Evolutionary conservation across 2,888 invertebrate genomes (phyloP).

Genomic region (Molanna angustata): DNA sequence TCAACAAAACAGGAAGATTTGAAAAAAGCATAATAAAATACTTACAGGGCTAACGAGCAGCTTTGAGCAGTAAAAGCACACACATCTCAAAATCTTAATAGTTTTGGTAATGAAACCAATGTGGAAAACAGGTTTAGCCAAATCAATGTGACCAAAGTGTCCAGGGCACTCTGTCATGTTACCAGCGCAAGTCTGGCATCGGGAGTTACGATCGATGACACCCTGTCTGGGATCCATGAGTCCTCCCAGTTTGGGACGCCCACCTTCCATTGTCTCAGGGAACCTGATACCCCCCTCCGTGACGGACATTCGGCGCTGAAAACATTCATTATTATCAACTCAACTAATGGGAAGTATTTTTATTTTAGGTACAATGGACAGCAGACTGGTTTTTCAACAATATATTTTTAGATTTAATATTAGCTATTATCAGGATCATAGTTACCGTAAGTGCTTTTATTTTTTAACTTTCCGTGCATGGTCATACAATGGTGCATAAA

Average conservation of each 20-base stretch:
- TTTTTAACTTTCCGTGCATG: too few relatives aligned
- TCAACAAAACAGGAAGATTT: too few relatives aligned
- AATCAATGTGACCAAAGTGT: constrained; percentile 98
- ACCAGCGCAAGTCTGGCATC: constrained; percentile 95
- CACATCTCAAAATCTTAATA: constrained; percentile 96
- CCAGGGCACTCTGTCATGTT: constrained; percentile 99
- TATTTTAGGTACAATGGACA: too few relatives aligned
- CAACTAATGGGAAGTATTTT: too few relatives aligned
- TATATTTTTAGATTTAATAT: too few relatives aligned
- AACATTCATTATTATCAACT: constrained; percentile 36
- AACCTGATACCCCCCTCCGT: constrained; percentile 96
- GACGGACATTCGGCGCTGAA: constrained; percentile 94
- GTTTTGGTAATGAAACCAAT: constrained; percentile 97
- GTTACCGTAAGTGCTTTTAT: too few relatives aligned
- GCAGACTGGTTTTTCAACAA: too few relatives aligned
- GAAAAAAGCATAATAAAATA: too few relatives aligned
- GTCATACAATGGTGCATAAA: too few relatives aligned
- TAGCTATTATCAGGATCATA: too few relatives aligned
- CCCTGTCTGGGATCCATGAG: constrained; percentile 99
- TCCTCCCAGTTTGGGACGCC: constrained; percentile 95
- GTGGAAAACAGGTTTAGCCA: constrained; percentile 98
- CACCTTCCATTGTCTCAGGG: constrained; percentile 98
- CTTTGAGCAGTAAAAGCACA: constrained; percentile 98
- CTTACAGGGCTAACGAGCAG: constrained; percentile 91
- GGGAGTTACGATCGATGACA: constrained; percentile 89